Base-by-base conservation (phyloP, 1,140 invertebrate species). In the Nymphalis io region DNA sequence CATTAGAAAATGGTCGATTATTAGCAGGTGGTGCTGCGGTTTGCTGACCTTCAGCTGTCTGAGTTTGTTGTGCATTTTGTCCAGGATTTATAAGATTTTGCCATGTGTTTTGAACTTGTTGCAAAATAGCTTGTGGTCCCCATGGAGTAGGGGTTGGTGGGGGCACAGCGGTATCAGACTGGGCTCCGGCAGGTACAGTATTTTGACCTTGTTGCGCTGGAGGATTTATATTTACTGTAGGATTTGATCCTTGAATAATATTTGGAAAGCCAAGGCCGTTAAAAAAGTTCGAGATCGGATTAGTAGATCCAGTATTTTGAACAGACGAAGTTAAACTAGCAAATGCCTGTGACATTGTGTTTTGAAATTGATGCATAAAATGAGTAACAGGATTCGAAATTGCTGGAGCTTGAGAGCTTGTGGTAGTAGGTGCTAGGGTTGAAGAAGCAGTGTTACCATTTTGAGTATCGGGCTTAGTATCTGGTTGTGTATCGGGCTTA, bases 151-250 rank as follows among this genome's bases (percentile, higher is more conserved):
- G 38, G 60, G 38, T 10, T 0, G 20, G 13, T 16, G 48, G 60
- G 46, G 63, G 23, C 38, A 59, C 40, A 10, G 67, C 39, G 6
- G 68, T 72, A 40, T 79, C 80, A 2, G 74, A 64, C 55, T 82
- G 78, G 20, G 70, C 61, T 16, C 63, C 72, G 11, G 73, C 20
- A 13, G 75, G 69, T 13, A 72, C 44, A 3, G 48, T 12, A 38
- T 51, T 40, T 61, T 61, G 59, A 33, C 23, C 21, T 44, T 65
- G 63, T 66, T 72, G 70, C 8, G 59, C 64, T 40, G 33, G 15
- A 40, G 58, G 58, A 11, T 44, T 44, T 44, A 13, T 10, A 44
- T 4, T 27, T 27, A 27, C 27, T 8, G 27, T 33, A 33, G 27
- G 1, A 33, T 33, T 8, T 0, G 27, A 8, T 33, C 27, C 27